phyloP scores from a whole-genome alignment of 2,888 invertebrate species.

The Leptinotarsa haldemani region DNA sequence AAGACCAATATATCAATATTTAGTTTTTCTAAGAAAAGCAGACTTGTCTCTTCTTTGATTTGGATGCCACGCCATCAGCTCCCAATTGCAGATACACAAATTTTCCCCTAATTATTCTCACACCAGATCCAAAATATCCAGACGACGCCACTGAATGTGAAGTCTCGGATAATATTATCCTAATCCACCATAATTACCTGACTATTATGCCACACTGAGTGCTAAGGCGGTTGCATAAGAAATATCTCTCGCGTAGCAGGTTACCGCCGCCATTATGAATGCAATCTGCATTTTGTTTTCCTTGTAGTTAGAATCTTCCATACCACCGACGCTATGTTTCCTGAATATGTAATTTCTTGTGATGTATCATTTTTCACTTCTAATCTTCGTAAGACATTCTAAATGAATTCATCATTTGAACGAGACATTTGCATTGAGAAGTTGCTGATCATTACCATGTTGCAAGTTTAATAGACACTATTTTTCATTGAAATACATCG shows the following conservation, averaged over 20 bases:
- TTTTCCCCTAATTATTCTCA: background rate
- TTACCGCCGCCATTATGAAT: constrained; percentile 34
- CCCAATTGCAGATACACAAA: too few species aligned
- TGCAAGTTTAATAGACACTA: too few species aligned
- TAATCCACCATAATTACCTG: constrained; percentile 39
- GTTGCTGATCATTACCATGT: too few species aligned
- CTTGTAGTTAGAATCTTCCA: constrained; percentile 42
- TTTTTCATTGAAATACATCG: too few species aligned
- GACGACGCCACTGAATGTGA: constrained; percentile 4
- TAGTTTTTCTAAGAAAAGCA: too few species aligned
- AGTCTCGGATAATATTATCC: constrained; percentile 28
- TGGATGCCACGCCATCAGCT: too few species aligned
- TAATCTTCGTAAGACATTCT: background rate
- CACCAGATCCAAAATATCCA: background rate
- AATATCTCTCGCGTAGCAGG: background rate
- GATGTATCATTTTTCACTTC: background rate
- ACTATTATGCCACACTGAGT: constrained; percentile 35
- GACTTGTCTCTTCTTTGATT: too few species aligned
- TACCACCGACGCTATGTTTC: background rate
- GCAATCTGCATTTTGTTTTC: constrained; percentile 53
- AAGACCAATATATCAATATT: too few species aligned
- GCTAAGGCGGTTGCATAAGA: constrained; percentile 29
- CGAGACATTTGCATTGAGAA: too few species aligned
- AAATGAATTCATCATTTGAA: background rate
- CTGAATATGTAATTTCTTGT: constrained; percentile 15